Percentiles rank a stretch among this genome's conserved stretches.
phyloP scores from a whole-genome alignment of 2,888 invertebrate genomes.

The Adelphocoris suturalis region DNA sequence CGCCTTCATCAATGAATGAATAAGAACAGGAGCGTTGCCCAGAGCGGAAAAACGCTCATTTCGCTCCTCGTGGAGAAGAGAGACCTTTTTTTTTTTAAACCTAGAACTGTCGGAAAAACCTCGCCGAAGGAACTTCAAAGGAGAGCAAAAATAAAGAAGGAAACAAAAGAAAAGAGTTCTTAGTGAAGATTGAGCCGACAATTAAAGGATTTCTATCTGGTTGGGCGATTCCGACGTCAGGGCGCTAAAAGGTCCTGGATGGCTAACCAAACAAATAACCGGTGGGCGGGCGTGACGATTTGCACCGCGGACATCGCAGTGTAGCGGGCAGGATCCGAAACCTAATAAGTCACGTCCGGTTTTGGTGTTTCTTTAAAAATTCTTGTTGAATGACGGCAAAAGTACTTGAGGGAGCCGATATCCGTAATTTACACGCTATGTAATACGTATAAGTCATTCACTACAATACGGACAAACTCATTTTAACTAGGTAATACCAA shows the following conservation, averaged over 20 bases:
- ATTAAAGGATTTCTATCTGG: conserved; percentile 28
- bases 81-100: neutral
- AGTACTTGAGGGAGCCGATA: too few relatives aligned
- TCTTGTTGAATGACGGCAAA: too few relatives aligned
- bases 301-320: neutral
- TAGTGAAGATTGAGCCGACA: conserved; percentile 17
- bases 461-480: too few relatives aligned
- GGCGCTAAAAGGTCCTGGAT: conserved; percentile 25
- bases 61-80: conserved; percentile 1
- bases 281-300: conserved; percentile 30
- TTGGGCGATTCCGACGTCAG: neutral
- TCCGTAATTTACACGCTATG: too few relatives aligned
- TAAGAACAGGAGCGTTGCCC: neutral
- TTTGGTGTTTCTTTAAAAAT: neutral
- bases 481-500: too few relatives aligned
- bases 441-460: too few relatives aligned
- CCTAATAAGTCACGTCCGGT: neutral
- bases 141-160: neutral
- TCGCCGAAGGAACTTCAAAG: conserved; percentile 22
- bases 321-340: neutral
- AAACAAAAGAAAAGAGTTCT: conserved; percentile 3
- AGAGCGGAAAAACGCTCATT: conserved; percentile 45
- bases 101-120: neutral
- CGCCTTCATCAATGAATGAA: neutral
- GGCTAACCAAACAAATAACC: conserved; percentile 46